Base-by-base conservation (phyloP, 2,888 invertebrate species). In the Eudemis profundana region DNA sequence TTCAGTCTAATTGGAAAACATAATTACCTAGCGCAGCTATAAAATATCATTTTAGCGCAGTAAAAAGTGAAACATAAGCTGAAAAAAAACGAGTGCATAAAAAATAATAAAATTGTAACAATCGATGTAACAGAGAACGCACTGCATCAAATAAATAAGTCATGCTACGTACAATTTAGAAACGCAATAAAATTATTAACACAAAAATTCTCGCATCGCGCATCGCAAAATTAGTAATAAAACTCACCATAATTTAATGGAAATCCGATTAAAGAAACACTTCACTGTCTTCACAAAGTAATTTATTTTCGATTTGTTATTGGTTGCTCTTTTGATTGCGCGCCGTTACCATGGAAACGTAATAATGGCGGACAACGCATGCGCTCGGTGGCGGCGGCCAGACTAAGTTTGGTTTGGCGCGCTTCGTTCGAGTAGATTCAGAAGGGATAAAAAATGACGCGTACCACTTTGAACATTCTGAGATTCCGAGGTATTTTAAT, bases 361-460 rank as follows among this genome's bases (percentile, higher is more conserved):
- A 40, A 63, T 56, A 14, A 63, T 63, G 63, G 63, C 63, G 21
- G 54, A 47, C 63, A 56, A 63, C 63, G 63, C 63, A 63, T 49
- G 63, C 63, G 63, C 49, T 40, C 63, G 29, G 63, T 33, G 56
- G 29, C 42, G 47, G 40, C 29, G 40, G 15, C 29, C 29, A 40
- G 49, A 63, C 63, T 63, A 49, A 63, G 19, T 56, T 49, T 56
- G 51, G 19, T 56, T 49, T 56, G 51, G 42, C 42, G 49, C 33
- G 21, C 36, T 19, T 38, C 46, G 38, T 46, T 62, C 19, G 44
- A 61, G 50, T 50, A 42, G 60, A 50, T 44, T 56, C 42, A 27
- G 38, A 38, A 38, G 38, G 49, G 47, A 15, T 47, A 62, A 60
- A 63, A 56, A 56, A 63, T 46, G 19, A 62, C 51, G 60, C 50